Base-by-base conservation (phyloP, 2,888 invertebrate genomes). In the Macroteleia sp. region DNA sequence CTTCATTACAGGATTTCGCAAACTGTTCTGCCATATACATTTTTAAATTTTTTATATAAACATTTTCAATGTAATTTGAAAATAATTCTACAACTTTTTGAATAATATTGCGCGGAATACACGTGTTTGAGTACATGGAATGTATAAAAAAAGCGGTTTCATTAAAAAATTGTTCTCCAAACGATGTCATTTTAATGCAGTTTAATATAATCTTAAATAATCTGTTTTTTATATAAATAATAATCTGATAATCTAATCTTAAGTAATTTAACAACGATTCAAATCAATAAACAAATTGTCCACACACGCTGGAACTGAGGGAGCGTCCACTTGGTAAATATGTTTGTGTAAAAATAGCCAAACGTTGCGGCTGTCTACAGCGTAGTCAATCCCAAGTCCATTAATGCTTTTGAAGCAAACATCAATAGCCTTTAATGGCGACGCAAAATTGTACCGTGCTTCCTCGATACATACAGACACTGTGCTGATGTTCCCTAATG, bases 41-140 rank as follows among this genome's bases (percentile, higher is more conserved):
- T 62, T 62, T 62, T 12, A 57, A 30, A 42, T 4, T 17, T 25
- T 17, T 32, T n/a, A 56, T n/a, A 48, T 46, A 73, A n/a, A 22
- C 25, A 36, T 50, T 54, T 62, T 61, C 42, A 16, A 70, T 52
- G 20, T 52, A 62, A 10, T 14, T 17, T 5, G 50, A 17, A 36
- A 62, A 54, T 3, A 16, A 12, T 34, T 44, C 36, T 10, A 71
- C 17, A 16, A 54, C 46, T 42, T 25, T n/a, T 12, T 71, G 54
- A 32, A 71, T 62, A 2, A n/a, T n/a, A 30, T 42, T 57, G 25
- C 42, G 57, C 10, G 62, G 52, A 44, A 76, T 0, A 46, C n/a
- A 12, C 17, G 10, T 46, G 42, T 34, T 44, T 2, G 2, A 10
- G 17, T 59, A 59, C 17, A 57, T 10, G 14, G 59, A 44, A 34